Percentiles rank a stretch among this genome's conserved stretches.
These are phyloP conservation scores for Sylvicapra grimmia DNA, from an alignment of 2,113 vertebrate genomes.

Conservation along the genomic window DNA sequence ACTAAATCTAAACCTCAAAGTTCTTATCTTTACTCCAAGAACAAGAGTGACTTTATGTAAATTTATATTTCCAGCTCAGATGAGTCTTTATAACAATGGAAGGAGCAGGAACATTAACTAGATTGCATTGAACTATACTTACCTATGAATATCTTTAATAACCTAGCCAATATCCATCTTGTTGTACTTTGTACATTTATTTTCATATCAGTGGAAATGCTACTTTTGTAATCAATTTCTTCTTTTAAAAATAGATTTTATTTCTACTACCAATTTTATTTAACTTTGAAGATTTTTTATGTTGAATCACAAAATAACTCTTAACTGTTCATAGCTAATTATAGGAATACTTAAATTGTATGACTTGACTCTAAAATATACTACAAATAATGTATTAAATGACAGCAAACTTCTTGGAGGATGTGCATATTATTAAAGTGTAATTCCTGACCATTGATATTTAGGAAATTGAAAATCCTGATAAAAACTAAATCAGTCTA, in stretches of 20 bases:
- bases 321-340: not conserved
- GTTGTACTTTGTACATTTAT: not conserved
- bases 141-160: not conserved
- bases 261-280: not conserved
- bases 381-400: slow-evolving; percentile 1
- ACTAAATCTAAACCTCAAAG: not conserved
- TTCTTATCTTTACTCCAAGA: not conserved
- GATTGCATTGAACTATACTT: not conserved
- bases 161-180: not conserved
- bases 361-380: not conserved
- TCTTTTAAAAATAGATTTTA: not conserved
- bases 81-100: not conserved
- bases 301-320: not conserved
- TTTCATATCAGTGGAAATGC: not conserved
- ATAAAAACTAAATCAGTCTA: not conserved
- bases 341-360: not conserved
- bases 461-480: not conserved
- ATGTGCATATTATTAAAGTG: not conserved
- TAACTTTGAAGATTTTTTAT: not conserved
- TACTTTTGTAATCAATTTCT: not conserved
- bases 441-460: not conserved
- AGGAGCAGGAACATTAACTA: not conserved
- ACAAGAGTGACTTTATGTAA: not conserved
- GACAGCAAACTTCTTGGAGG: not conserved
- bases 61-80: not conserved